Conservation (phyloP, 2,888 invertebrate genomes). For the Stomorhina lunata region DNA sequence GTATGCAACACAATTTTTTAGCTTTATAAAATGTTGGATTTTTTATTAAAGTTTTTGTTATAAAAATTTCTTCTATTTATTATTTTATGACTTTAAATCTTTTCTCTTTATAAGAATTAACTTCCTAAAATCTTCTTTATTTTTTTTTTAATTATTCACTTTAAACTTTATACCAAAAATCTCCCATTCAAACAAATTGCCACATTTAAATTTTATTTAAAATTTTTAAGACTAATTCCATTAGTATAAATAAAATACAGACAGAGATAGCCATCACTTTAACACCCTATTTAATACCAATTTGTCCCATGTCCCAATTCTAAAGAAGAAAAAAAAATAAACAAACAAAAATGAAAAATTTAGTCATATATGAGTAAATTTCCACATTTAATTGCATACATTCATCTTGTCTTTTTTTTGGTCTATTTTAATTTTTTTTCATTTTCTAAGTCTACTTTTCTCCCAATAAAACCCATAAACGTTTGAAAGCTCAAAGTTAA, state of each 20-base stretch:
- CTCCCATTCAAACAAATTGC: neutral
- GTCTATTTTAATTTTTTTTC: neutral
- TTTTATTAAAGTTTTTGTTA: too few relatives aligned
- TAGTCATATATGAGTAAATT: slow-evolving; percentile 14
- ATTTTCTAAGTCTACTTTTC: neutral
- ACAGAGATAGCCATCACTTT: neutral
- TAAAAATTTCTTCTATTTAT: too few relatives aligned
- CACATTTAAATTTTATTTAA: neutral
- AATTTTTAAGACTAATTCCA: neutral
- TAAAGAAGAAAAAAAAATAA: neutral
- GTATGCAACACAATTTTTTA: too few relatives aligned
- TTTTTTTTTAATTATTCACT: too few relatives aligned
- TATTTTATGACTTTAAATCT: too few relatives aligned
- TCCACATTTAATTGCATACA: slow-evolving; percentile 41
- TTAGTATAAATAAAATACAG: neutral
- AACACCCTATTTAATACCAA: slow-evolving; percentile 21
- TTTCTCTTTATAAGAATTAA: too few relatives aligned
- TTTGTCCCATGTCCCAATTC: slow-evolving; percentile 16
- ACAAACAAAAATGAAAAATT: neutral
- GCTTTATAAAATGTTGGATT: too few relatives aligned
- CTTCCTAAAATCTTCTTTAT: too few relatives aligned
- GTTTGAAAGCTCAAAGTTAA: slow-evolving; percentile 22
- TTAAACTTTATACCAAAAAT: neutral
- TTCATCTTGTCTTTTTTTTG: slow-evolving; percentile 18
- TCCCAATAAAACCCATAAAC: neutral